phyloP scores from a whole-genome alignment of 2,797 vertebrate genomes.

The Botia kubotai region DNA sequence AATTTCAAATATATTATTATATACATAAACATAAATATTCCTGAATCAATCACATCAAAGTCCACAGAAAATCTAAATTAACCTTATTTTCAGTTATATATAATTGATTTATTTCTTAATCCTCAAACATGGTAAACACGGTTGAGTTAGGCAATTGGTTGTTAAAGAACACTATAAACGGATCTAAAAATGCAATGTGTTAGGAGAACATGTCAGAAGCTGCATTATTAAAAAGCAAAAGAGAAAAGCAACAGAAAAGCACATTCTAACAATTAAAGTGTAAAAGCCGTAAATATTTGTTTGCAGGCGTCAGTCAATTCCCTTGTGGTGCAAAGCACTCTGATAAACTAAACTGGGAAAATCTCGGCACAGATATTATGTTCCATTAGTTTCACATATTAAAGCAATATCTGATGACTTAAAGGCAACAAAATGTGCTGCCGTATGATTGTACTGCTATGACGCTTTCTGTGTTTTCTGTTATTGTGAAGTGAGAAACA shows the following conservation, averaged over 20 bases:
- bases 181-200: not conserved
- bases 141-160: too few relatives aligned
- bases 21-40: not conserved
- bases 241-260: not conserved
- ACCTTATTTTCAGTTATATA: not conserved
- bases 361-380: constrained; percentile 29
- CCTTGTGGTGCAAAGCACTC: not conserved
- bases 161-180: not conserved
- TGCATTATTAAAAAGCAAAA: not conserved
- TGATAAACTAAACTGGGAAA: constrained; percentile 31
- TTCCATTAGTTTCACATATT: constrained; percentile 28
- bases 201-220: not conserved
- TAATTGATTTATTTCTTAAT: not conserved
- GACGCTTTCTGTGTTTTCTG: not conserved
- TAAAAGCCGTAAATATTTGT: constrained; percentile 17
- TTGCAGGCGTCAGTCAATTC: constrained; percentile 22
- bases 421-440: not conserved
- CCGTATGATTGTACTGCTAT: not conserved
- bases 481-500: constrained; percentile 26
- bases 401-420: constrained; percentile 18
- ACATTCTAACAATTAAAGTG: constrained; percentile 17
- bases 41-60: not conserved
- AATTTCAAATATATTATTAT: not conserved
- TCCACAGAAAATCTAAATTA: not conserved
- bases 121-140: not conserved